These are phyloP conservation scores for Linepithema humile DNA, from an alignment of 1,140 invertebrate species.

Conservation along the genomic window DNA sequence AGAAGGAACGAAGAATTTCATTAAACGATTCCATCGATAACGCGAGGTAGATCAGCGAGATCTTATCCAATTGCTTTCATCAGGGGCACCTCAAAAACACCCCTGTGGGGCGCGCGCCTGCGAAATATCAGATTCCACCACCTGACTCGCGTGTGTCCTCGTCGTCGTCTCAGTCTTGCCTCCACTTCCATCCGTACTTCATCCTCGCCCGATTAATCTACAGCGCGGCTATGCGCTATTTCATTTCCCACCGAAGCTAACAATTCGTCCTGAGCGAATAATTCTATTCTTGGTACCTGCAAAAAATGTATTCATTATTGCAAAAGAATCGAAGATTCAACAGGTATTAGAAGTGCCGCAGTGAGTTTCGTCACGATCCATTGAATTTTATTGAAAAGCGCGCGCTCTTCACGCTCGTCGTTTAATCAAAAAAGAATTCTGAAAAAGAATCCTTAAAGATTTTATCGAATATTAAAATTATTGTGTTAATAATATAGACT, in stretches of 20 bases:
- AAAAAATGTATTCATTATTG: slow-evolving; percentile 11
- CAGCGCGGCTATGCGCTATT: background rate
- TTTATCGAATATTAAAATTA: background rate
- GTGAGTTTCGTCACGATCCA: slow-evolving; percentile 1
- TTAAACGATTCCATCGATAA: slow-evolving; percentile 24
- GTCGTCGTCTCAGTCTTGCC: slow-evolving; percentile 60
- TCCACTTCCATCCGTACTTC: slow-evolving; percentile 55
- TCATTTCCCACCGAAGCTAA: background rate
- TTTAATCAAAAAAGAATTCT: too few species aligned
- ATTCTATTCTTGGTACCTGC: background rate
- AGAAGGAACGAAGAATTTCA: background rate
- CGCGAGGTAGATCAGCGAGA: background rate
- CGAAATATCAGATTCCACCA: slow-evolving; percentile 70
- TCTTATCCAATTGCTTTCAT: slow-evolving; percentile 12
- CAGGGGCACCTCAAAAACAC: slow-evolving; percentile 66
- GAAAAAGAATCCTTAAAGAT: too few species aligned
- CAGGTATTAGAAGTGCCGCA: slow-evolving; percentile 60
- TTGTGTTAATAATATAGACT: background rate
- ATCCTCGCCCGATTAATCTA: slow-evolving; percentile 15
- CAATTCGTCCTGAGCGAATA: background rate
- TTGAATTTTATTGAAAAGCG: background rate
- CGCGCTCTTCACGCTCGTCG: background rate
- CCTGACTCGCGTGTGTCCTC: slow-evolving; percentile 52
- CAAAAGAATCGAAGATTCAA: slow-evolving; percentile 53
- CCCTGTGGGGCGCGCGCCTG: slow-evolving; percentile 69